A percentile compares a stretch with the other conserved stretches of the same genome.
These are phyloP conservation scores for Ptilorrhoa leucosticta DNA, from an alignment of 2,113 vertebrate genomes.

Conservation along the genomic window DNA sequence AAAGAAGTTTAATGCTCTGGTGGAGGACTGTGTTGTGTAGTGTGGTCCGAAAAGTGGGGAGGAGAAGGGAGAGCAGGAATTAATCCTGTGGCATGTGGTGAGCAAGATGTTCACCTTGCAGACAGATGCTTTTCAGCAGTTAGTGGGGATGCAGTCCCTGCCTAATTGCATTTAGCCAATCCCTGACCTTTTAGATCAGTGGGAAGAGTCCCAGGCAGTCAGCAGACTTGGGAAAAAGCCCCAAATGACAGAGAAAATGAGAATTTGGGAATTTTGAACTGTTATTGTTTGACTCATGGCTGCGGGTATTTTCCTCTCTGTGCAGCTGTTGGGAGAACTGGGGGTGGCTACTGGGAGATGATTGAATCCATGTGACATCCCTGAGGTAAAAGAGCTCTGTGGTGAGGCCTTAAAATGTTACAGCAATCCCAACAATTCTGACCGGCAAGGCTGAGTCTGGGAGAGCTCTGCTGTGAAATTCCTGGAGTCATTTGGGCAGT, in stretches of 20 bases:
- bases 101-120: neutral
- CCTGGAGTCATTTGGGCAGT: neutral
- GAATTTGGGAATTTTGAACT: neutral
- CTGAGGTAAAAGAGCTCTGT: neutral
- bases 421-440: neutral
- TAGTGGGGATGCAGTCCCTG: neutral
- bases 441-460: neutral
- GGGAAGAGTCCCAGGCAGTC: neutral
- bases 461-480: neutral
- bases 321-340: constrained; percentile 61
- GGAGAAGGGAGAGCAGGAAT: neutral
- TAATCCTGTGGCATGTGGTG: neutral
- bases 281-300: constrained; percentile 23
- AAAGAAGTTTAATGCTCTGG: neutral
- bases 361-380: constrained; percentile 28
- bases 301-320: constrained; percentile 7
- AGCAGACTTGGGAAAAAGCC: constrained; percentile 25
- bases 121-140: neutral
- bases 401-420: neutral
- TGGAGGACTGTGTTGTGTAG: neutral
- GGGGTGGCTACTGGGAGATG: constrained; percentile 45
- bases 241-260: neutral
- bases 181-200: neutral
- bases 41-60: neutral
- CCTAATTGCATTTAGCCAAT: neutral